phyloP scores from a whole-genome alignment of 2,888 invertebrate species.

The Odontomyia ornata region DNA sequence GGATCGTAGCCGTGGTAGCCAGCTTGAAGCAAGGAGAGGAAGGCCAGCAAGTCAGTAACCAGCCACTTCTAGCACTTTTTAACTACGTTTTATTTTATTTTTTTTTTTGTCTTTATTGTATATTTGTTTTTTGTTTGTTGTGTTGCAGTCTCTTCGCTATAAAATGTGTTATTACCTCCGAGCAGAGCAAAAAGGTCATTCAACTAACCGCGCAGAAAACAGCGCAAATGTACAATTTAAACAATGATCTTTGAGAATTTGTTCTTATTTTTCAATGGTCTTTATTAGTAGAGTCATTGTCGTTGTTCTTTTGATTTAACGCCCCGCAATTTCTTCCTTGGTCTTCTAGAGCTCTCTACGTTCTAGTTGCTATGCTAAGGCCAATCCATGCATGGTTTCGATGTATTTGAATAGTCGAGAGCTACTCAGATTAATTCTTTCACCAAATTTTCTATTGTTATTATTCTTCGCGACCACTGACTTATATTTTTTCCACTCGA shows the following conservation, averaged over 20 bases:
- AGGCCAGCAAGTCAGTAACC: neutral
- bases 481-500: conserved; percentile 3
- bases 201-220: conserved; percentile 33
- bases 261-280: conserved; percentile 17
- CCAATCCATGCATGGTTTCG: neutral
- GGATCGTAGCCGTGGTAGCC: neutral
- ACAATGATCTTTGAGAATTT: conserved; percentile 38
- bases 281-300: neutral
- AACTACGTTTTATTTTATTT: neutral
- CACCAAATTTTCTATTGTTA: conserved; percentile 3
- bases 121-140: neutral
- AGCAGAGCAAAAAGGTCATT: conserved; percentile 41
- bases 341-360: neutral
- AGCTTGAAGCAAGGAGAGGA: conserved; percentile 1
- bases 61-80: neutral
- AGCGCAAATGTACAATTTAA: conserved; percentile 36
- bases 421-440: conserved; percentile 7
- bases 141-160: conserved; percentile 3
- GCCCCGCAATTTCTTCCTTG: neutral
- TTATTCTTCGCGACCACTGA: conserved; percentile 23
- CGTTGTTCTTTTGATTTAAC: neutral
- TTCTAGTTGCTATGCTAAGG: conserved; percentile 7
- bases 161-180: conserved; percentile 39
- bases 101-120: neutral
- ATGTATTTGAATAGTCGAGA: neutral